Percentiles rank a stretch among this genome's conserved stretches.
Conservation (phyloP, 2,888 invertebrate species). For the Xestia rhomboidea region DNA sequence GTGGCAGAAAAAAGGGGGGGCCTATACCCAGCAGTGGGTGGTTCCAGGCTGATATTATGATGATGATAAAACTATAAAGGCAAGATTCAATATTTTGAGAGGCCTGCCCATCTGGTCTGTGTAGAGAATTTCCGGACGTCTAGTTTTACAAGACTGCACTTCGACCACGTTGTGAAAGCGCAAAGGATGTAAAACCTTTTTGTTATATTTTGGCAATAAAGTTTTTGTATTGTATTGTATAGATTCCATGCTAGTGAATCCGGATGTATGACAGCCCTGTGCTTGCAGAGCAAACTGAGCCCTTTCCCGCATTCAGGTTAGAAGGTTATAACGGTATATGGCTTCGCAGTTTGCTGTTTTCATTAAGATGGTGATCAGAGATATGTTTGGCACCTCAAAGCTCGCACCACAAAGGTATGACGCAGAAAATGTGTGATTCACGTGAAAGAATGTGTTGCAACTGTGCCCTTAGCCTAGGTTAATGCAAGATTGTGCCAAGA, state of each 20-base stretch:
- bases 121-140: not conserved
- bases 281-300: conserved; percentile 34
- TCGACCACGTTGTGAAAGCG: too few relatives aligned
- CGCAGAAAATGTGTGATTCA: conserved; percentile 36
- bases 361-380: conserved; percentile 24
- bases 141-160: not conserved
- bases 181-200: too few relatives aligned
- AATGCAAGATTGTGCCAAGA: not conserved
- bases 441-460: not conserved
- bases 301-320: conserved; percentile 45
- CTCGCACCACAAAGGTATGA: conserved; percentile 13
- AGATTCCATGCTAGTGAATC: not conserved
- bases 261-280: not conserved
- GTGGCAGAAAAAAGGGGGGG: too few relatives aligned
- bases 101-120: not conserved
- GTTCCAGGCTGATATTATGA: too few relatives aligned
- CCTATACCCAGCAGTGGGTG: too few relatives aligned
- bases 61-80: too few relatives aligned
- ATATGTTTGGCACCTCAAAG: conserved; percentile 37
- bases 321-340: conserved; percentile 44
- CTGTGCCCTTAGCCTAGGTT: not conserved
- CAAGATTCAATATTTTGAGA: not conserved
- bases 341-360: conserved; percentile 24
- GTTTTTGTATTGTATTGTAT: too few relatives aligned
- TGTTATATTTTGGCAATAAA: too few relatives aligned